Base-by-base conservation (phyloP, 2,888 invertebrate species). In the Athalia rosae region DNA sequence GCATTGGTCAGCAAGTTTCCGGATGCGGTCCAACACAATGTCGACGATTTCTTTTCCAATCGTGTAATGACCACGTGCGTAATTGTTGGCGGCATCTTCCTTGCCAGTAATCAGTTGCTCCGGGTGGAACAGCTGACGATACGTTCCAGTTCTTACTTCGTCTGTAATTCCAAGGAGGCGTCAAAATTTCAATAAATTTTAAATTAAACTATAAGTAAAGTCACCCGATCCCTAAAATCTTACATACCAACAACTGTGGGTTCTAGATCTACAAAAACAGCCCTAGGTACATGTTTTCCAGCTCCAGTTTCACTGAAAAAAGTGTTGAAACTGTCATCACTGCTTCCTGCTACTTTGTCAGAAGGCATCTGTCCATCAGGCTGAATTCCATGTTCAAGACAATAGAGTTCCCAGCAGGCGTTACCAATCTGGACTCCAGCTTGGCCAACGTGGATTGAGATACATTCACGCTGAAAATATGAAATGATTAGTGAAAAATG, bases 51-150 rank as follows among this genome's bases (percentile, higher is more conserved):
- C 98, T 91, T 96, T 96, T 88, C 98, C 98, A 87, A 98, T 97
- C 83, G 98, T 98, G 93, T 99, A 99, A 92, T 99, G 98, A 80
- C 98, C 98, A 87, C 98, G 95, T 79, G 98, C 98, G 84, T 98
- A 99, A 92, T 99, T 98, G 92, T 99, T 98, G 85, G 98, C 98
- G 67, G 98, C 98, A 89, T 98, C 98, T 91, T 98, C 98, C 91
- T 98, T 98, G 84, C 98, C 98, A 85, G 97, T 97, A 91, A 98
- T 97, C 90, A 98, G 92, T 91, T 98, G 98, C 92, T 98, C 98
- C 81, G 98, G 98, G 91, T 99, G 98, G 94, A 98, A 98, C 88
- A 99, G 93, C 91, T 97, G 97, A 82, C 97, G 93, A 93, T 98
- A 98, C 84, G 97, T 97, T 87, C 98, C 98, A 79, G 97, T 97